Evolutionary conservation across 1,140 invertebrate genomes (phyloP), one percentile per base, ranked within the genome.

Genomic region (Mercenaria mercenaria): DNA sequence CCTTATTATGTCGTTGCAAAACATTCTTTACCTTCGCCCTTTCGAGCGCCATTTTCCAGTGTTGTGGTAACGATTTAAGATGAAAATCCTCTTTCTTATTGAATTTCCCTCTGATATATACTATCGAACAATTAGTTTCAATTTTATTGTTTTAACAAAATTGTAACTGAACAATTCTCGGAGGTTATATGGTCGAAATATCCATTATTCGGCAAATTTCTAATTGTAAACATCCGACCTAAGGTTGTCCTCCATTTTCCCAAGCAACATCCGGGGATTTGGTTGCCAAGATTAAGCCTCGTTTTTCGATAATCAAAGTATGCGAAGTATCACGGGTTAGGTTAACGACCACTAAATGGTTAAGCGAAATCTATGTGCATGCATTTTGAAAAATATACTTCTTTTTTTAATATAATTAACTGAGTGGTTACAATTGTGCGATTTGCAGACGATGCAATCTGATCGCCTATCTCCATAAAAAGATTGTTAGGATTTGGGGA

Each of bases 261-360:
- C 92, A 93, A 93, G 84, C 93, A 92, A 90, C 91, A 94, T 94
- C 91, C 93, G 93, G 93, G 93, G 26, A 61, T 77, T 88, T 80
- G 79, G 94, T 94, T 94, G 94, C 94, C 93, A 94, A 93, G 94
- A 92, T 82, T 82, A 34, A 89, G 89, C 88, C 88, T 91, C 91
- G 77, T 79, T 67, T 41, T 74, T 15, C 26, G 3, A n/a, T 61
- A 10, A 61, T 61, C 26, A 29, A n/a, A 61, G 61, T 39, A 52
- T 23, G 50, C 23, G 29, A 15, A 11, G 15, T 47, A 47, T 8
- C 43, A 47, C 15, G 43, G n/a, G n/a, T n/a, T n/a, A n/a, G n/a
- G n/a, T n/a, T n/a, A n/a, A n/a, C n/a, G n/a, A n/a, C n/a, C n/a
- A n/a, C n/a, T n/a, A n/a, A n/a, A n/a, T n/a, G n/a, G n/a, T n/a